phyloP scores from a whole-genome alignment of 2,888 invertebrate species.

The Lepetodrilus schrolli region DNA sequence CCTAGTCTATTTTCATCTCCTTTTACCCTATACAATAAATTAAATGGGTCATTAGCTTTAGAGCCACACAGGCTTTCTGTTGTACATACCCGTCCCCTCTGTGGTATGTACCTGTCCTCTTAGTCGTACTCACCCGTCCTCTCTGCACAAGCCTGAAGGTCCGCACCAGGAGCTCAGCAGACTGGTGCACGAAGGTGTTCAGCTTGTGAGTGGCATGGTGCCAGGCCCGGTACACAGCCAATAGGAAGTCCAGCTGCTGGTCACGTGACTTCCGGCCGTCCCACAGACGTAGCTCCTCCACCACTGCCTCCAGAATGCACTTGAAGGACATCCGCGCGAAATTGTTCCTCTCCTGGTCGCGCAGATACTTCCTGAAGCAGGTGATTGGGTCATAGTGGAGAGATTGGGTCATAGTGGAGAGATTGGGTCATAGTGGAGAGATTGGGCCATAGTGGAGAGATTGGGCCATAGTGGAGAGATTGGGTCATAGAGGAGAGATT shows the following conservation, averaged over 20 bases:
- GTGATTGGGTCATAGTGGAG: too few relatives aligned
- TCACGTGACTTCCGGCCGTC: conserved; percentile 56
- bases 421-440: too few relatives aligned
- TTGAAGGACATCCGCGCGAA: conserved; percentile 85
- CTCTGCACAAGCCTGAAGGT: conserved; percentile 62
- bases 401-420: too few relatives aligned
- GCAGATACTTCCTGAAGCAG: conserved; percentile 83
- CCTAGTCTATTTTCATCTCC: too few relatives aligned
- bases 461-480: too few relatives aligned
- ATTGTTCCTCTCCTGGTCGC: conserved; percentile 88
- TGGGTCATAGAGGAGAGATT: too few relatives aligned
- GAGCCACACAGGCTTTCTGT: not conserved
- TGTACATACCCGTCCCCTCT: not conserved
- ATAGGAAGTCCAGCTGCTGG: conserved; percentile 74
- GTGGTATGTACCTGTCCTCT: not conserved
- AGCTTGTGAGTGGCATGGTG: conserved; percentile 72
- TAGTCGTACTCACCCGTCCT: conserved; percentile 52
- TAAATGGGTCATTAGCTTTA: too few relatives aligned
- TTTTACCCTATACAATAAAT: too few relatives aligned
- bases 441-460: too few relatives aligned
- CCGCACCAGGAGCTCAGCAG: conserved; percentile 65
- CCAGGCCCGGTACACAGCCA: conserved; percentile 82
- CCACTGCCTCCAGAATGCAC: conserved; percentile 76
- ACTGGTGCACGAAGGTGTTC: conserved; percentile 45
- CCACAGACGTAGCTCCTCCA: conserved; percentile 69